phyloP scores from a whole-genome alignment of 2,113 vertebrate genomes.

The Otolemur garnettii region DNA sequence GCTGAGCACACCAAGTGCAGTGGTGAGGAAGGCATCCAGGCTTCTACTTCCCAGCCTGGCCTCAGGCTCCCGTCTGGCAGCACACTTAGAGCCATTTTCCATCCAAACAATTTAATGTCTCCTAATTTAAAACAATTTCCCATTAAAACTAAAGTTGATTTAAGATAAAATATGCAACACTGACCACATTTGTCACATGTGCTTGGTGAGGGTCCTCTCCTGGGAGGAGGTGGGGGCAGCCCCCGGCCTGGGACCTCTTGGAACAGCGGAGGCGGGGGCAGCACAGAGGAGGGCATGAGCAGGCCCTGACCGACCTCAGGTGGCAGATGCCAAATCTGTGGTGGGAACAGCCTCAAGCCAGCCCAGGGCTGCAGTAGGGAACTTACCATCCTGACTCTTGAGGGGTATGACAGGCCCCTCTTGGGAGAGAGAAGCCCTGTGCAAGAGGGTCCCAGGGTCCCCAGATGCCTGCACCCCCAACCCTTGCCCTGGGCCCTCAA shows the following conservation, averaged over 20 bases:
- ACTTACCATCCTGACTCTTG: no score
- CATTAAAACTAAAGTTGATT: not conserved
- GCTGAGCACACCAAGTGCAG: not conserved
- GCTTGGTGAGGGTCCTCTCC: not conserved
- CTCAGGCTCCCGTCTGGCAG: not conserved
- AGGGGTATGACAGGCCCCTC: not conserved
- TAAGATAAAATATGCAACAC: no score
- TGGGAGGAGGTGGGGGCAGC: not conserved
- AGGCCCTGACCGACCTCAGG: no score
- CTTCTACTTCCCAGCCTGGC: not conserved
- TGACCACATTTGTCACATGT: no score
- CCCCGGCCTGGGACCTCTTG: fast-evolving
- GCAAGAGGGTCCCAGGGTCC: no score
- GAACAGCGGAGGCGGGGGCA: no score
- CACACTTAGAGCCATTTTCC: fast-evolving
- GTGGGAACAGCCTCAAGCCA: not conserved
- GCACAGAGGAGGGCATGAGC: no score
- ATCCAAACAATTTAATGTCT: not conserved
- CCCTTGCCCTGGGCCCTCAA: not conserved
- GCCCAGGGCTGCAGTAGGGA: not conserved
- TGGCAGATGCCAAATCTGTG: no score
- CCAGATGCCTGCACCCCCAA: no score
- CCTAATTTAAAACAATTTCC: not conserved
- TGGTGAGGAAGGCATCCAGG: fast-evolving
- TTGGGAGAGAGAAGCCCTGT: no score